Evolutionary conservation across 2,888 invertebrate species (phyloP).

Genomic region (Agrypnus murinus): DNA sequence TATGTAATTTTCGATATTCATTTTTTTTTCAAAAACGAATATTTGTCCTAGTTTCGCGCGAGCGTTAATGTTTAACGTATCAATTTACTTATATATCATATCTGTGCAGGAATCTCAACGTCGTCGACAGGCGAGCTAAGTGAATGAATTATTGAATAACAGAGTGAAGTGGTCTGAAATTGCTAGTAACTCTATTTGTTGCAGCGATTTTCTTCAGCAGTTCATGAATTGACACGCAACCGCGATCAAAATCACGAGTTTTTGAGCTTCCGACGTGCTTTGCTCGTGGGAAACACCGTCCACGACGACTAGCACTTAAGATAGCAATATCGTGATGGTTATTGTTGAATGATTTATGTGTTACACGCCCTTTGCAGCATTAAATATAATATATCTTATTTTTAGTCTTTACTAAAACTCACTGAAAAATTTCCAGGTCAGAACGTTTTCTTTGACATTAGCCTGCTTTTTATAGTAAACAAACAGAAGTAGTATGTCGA

Average conservation of each 20-base stretch:
- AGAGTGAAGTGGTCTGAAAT: conserved; percentile 22
- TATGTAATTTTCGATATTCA: not conserved
- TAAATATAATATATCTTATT: conserved; percentile 29
- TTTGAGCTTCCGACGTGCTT: not conserved
- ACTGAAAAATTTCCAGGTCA: not conserved
- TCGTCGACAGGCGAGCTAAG: not conserved
- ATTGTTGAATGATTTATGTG: conserved; percentile 37
- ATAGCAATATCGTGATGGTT: conserved; percentile 34
- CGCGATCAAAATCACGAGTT: not conserved
- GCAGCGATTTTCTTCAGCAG: conserved; percentile 5
- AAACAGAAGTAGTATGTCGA: no score
- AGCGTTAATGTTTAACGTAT: conserved; percentile 10
- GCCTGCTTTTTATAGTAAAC: no score
- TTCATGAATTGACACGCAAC: conserved; percentile 16
- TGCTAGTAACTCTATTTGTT: conserved; percentile 19
- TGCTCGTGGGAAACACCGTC: conserved; percentile 23
- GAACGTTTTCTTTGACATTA: no score
- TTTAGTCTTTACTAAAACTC: not conserved
- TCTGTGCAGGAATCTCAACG: conserved; percentile 1
- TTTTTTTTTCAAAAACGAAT: not conserved
- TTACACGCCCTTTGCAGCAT: conserved; percentile 15
- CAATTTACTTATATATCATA: conserved; percentile 10
- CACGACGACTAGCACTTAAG: conserved; percentile 33
- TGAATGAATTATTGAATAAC: conserved; percentile 20
- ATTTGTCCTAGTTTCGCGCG: not conserved